Base-by-base conservation (phyloP, 1,140 invertebrate species). In the Lanistes nyassanus region DNA sequence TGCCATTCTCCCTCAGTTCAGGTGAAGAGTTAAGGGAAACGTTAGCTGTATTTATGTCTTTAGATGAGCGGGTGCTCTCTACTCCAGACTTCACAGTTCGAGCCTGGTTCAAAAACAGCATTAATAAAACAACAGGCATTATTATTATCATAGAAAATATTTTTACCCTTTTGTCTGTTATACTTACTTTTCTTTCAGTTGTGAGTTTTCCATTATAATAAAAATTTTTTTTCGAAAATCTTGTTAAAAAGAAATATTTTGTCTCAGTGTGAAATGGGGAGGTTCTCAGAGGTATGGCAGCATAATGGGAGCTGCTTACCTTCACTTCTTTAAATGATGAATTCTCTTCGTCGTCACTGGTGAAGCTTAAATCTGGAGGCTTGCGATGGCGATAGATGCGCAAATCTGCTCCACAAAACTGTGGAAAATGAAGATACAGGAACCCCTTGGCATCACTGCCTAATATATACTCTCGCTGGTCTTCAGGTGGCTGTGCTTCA, bases 341-440 rank as follows among this genome's bases (percentile, higher is more conserved):
- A 34, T 74, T 42, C 3, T 34, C 62, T 36, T 80, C 68, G 26
- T 77, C 77, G 29, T 67, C 70, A 66, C 70, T 69, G 31, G 58
- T 72, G 13, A 71, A 21, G 26, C 55, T 71, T 47, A 76, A 68
- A 26, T 78, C 79, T 53, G 76, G 81, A 19, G 81, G 58, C 23
- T 83, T 82, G n/a, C 76, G 76, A 60, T 92, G 91, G 51, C 87
- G 88, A 79, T 92, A 93, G 71, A 93, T 87, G 37, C 92, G 83
- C 5, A 93, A 79, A 86, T 92, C 91, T 47, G 83, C 91, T 3
- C 91, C 90, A 80, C 91, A 88, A 79, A 92, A 92, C 75, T 92
- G 91, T 58, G 92, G 91, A 81, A 93, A 91, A 81, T 92, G 91
- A 76, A 92, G 86, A 80, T 92, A 93, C 74, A 85, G 88, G 75